Evolutionary conservation across 2,797 vertebrate genomes (phyloP).

Genomic region (Urocyon cinereoargenteus): DNA sequence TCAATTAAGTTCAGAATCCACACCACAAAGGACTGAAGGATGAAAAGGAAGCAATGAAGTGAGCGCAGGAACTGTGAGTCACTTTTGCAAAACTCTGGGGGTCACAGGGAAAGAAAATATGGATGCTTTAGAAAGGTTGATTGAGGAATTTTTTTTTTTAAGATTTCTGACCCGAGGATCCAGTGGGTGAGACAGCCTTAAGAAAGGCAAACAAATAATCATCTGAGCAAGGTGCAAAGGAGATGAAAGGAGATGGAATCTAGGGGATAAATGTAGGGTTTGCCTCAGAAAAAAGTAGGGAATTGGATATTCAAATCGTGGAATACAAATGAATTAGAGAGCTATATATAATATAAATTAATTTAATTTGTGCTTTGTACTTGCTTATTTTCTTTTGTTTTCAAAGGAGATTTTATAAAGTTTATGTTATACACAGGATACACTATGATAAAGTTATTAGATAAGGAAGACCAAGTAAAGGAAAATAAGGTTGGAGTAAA

Average conservation of each 20-base stretch:
- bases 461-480: conserved; percentile 24
- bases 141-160: not conserved
- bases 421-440: not conserved
- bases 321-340: not conserved
- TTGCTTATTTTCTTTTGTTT: not conserved
- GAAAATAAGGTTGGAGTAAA: conserved; percentile 21
- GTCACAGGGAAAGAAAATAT: not conserved
- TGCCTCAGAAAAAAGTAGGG: not conserved
- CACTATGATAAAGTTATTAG: not conserved
- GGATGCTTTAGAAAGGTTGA: not conserved
- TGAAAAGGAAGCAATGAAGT: not conserved
- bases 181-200: not conserved
- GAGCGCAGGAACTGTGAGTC: not conserved
- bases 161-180: not conserved
- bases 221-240: not conserved
- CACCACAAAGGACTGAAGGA: not conserved
- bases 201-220: not conserved
- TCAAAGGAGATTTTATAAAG: conserved; percentile 25
- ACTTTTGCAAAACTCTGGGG: not conserved
- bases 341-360: not conserved
- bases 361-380: conserved; percentile 15
- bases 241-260: not conserved
- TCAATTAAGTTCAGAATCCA: not conserved
- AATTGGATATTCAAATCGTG: not conserved
- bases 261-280: not conserved